Percentiles rank a stretch among this genome's conserved stretches.
Evolutionary conservation across 2,113 vertebrate species (phyloP).

Genomic region (Passer montanus): DNA sequence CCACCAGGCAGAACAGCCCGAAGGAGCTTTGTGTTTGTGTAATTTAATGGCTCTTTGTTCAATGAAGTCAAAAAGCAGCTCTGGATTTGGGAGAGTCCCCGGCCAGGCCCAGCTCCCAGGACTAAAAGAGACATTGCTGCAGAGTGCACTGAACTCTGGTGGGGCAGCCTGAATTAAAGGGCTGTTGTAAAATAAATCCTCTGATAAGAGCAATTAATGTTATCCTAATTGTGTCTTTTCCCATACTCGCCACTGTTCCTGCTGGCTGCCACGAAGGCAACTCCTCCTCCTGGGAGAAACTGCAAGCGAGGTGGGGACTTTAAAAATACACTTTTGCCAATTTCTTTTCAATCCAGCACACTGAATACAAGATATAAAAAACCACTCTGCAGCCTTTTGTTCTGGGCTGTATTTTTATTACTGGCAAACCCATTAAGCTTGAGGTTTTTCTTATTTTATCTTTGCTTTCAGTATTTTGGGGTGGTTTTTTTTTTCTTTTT

Average conservation of each 20-base stretch:
- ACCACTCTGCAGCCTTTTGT: slow-evolving; percentile 16
- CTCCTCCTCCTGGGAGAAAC: slow-evolving; percentile 47
- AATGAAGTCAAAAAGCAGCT: neutral
- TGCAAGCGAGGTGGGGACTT: neutral
- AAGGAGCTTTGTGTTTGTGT: neutral
- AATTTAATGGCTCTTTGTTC: slow-evolving; percentile 14
- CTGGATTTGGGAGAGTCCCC: neutral
- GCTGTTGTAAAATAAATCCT: slow-evolving; percentile 2
- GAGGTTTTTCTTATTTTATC: slow-evolving; percentile 65
- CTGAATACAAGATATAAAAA: slow-evolving; percentile 18
- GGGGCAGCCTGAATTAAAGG: neutral
- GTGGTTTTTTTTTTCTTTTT: neutral
- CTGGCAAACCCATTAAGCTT: slow-evolving; percentile 41
- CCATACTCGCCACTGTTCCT: neutral
- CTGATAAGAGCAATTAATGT: slow-evolving; percentile 64
- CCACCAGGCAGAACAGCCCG: neutral
- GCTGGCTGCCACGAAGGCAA: slow-evolving; percentile 49
- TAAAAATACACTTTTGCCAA: neutral
- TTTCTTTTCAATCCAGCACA: neutral
- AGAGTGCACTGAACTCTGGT: neutral
- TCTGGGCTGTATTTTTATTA: slow-evolving; percentile 48
- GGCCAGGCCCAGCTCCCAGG: neutral
- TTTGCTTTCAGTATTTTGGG: slow-evolving; percentile 18
- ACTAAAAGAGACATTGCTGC: neutral
- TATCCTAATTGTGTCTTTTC: slow-evolving; percentile 66